Evolutionary conservation across 35 echinoderm and acorn worm species (phyloP).

Genomic region (Eucidaris tribuloides): DNA sequence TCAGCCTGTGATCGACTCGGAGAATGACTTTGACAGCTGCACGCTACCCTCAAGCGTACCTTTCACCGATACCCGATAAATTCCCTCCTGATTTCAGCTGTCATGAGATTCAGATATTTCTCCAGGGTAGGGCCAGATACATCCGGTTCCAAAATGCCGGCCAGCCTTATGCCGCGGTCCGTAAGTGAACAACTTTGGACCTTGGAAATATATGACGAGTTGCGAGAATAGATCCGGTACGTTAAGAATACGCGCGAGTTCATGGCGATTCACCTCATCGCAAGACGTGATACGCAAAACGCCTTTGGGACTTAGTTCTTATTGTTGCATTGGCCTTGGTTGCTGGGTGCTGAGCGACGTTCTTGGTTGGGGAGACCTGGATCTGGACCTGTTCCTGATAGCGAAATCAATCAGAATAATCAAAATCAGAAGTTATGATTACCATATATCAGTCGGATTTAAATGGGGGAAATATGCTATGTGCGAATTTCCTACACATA

Average conservation of each 20-base stretch:
- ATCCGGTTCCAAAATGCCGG: constrained; percentile 50
- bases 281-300: constrained; percentile 70
- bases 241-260: constrained; percentile 24
- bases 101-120: constrained; percentile 46
- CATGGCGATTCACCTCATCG: constrained; percentile 74
- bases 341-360: neutral
- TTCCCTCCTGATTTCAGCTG: constrained; percentile 51
- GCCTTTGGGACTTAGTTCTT: constrained; percentile 68
- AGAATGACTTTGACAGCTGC: constrained; percentile 20
- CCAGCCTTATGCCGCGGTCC: constrained; percentile 61
- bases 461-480: too few relatives aligned
- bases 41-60: neutral
- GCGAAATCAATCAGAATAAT: too few relatives aligned
- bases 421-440: too few relatives aligned
- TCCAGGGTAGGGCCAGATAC: constrained; percentile 46
- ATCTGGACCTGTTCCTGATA: neutral
- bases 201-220: constrained; percentile 70
- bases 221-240: constrained; percentile 50
- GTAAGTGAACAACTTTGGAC: constrained; percentile 71
- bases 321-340: neutral
- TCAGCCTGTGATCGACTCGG: neutral
- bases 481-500: too few relatives aligned
- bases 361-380: neutral
- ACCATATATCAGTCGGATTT: too few relatives aligned
- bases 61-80: constrained; percentile 61